A percentile compares a stretch with the other conserved stretches of the same genome.
Conservation (phyloP, 2,113 vertebrate genomes). For the Chaetodon auriga region DNA sequence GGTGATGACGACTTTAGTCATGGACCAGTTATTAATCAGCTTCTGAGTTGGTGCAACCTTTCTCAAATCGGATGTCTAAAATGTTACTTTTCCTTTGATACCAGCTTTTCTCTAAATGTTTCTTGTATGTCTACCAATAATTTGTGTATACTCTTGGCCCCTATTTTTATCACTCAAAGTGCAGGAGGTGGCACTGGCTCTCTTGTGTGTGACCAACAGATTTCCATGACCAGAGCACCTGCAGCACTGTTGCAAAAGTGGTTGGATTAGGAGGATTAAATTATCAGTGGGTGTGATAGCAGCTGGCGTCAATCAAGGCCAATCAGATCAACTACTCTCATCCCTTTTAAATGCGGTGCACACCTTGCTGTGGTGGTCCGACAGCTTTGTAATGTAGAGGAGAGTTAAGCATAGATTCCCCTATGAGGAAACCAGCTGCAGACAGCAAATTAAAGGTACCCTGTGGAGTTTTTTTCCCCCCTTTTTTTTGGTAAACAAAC, state of each 20-base stretch:
- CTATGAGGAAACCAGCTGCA: slow-evolving; percentile 23
- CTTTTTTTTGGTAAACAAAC: slow-evolving; percentile 3
- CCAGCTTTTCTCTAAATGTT: not conserved
- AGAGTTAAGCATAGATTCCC: slow-evolving; percentile 14
- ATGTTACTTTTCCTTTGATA: not conserved
- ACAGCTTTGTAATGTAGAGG: slow-evolving; percentile 39
- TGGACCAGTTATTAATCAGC: not conserved
- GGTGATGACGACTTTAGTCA: not conserved
- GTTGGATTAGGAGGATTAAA: slow-evolving; percentile 67
- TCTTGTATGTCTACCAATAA: not conserved
- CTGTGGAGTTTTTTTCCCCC: not conserved
- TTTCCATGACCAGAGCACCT: slow-evolving; percentile 58
- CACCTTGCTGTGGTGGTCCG: slow-evolving; percentile 24
- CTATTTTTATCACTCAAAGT: slow-evolving; percentile 42
- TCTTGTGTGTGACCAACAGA: slow-evolving; percentile 44
- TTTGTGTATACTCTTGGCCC: not conserved
- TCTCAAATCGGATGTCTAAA: not conserved
- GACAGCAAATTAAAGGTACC: slow-evolving; percentile 26
- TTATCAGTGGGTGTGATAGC: slow-evolving; percentile 60
- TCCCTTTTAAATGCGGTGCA: slow-evolving; percentile 51
- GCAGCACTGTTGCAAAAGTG: slow-evolving; percentile 62
- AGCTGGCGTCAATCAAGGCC: slow-evolving; percentile 62
- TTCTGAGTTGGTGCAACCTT: not conserved
- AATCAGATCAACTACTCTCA: slow-evolving; percentile 48
- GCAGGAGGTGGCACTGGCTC: slow-evolving; percentile 40